Evolutionary conservation across 2,888 invertebrate species (phyloP).

Genomic region (Cryptus armator): DNA sequence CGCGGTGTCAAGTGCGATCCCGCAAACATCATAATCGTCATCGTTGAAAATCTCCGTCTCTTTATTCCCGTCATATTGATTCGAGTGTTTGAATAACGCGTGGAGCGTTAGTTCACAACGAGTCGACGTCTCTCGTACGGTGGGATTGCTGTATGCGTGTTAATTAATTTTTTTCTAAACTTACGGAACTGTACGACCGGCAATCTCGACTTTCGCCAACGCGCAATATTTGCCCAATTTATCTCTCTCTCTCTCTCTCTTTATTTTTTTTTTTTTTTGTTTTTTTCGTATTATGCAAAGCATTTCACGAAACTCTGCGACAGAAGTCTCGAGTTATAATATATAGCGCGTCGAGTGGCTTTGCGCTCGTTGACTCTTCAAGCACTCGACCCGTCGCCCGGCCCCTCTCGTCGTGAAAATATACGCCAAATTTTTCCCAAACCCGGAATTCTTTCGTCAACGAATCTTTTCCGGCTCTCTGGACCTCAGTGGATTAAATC

Average conservation of each 20-base stretch:
- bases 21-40: conserved; percentile 20
- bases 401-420: conserved; percentile 43
- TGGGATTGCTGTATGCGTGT: neutral
- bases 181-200: neutral
- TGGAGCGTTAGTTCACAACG: neutral
- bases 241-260: neutral
- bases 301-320: conserved; percentile 28
- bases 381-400: conserved; percentile 41
- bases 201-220: neutral
- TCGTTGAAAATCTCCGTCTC: conserved; percentile 9
- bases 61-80: conserved; percentile 17
- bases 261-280: neutral
- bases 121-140: neutral
- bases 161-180: neutral
- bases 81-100: conserved; percentile 9
- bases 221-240: conserved; percentile 58
- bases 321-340: conserved; percentile 28
- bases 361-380: conserved; percentile 22
- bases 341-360: conserved; percentile 37
- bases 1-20: neutral
- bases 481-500: conserved; percentile 44
- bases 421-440: conserved; percentile 46
- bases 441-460: conserved; percentile 54
- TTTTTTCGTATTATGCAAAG: conserved; percentile 37
- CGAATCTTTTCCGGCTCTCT: conserved; percentile 56